Base-by-base conservation (phyloP, 2,888 invertebrate species). In the Cephus pygmeus region DNA sequence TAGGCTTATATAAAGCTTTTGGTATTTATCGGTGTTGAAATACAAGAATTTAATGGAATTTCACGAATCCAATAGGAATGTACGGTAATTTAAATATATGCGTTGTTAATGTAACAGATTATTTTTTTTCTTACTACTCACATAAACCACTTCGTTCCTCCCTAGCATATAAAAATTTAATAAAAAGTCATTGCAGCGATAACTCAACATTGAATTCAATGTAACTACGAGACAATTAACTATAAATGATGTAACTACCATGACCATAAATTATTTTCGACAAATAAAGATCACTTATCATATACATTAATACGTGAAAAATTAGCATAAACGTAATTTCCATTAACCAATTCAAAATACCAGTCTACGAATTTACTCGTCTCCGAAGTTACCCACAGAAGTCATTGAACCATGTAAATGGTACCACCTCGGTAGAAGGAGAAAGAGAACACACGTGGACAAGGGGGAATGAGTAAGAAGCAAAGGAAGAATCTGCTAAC, bases 401-500 rank as follows among this genome's bases (percentile, higher is more conserved):
- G 56, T 56, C 56, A 56, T 56, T 56, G 56, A 56, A 56, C 56
- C 56, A 9, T 56, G 23, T 0, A 23, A 56, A 9, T 23, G 56
- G 56, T 23, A 56, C 23, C 56, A 56, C 9, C 9, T 23, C 23
- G 56, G 23, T 56, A 56, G 56, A 56, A 56, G 23, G 56, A 56
- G 23, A 0, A 56, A 56, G 2, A 56, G 23, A 23, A 56, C 23
- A 23, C 23, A 23, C 23, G 23, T 56, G 56, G 23, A 56, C 9
- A 23, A 56, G 56, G 23, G 3, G 56, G 9, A 56, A 23, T 56
- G 23, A 23, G 56, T 23, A 9, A 23, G 15, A 23, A 2, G 56
- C 23, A 23, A 56, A 56, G 9, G 34, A 75, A 69, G 80, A 81
- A 83, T 85, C 77, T 76, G 80, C 79, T 73, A 78, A 79, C 81